These are phyloP conservation scores for Araneus ventricosus DNA, from an alignment of 1,140 invertebrate genomes.

Conservation along the genomic window DNA sequence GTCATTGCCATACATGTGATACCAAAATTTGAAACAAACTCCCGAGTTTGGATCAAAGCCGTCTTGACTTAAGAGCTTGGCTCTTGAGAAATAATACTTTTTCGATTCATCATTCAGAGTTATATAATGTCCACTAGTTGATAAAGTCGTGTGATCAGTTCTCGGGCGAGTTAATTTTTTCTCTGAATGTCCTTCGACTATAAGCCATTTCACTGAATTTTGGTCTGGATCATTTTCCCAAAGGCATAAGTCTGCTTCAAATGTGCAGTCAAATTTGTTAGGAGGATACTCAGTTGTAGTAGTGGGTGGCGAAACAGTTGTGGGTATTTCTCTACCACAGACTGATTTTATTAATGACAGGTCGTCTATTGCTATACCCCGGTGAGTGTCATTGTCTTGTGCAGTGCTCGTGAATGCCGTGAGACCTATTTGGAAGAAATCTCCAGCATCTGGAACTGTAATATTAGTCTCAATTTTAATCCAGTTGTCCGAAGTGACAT, in stretches of 20 bases:
- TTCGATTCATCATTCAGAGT: slow-evolving; percentile 40
- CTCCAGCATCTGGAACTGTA: slow-evolving; percentile 32
- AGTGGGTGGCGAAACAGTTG: slow-evolving; percentile 40
- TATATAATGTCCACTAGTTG: slow-evolving; percentile 68
- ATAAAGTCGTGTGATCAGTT: slow-evolving; percentile 69
- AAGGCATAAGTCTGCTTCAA: slow-evolving; percentile 57
- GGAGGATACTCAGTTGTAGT: slow-evolving; percentile 48
- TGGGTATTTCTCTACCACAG: slow-evolving; percentile 39
- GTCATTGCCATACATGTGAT: slow-evolving; percentile 73
- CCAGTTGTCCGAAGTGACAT: slow-evolving; percentile 59
- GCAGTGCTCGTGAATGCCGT: not conserved
- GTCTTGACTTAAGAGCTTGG: slow-evolving; percentile 26
- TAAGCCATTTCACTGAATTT: slow-evolving; percentile 34
- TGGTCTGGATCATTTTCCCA: slow-evolving; percentile 64
- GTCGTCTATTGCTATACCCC: slow-evolving; percentile 76
- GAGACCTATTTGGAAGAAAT: slow-evolving; percentile 71
- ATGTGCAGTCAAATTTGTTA: slow-evolving; percentile 67
- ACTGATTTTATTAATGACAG: slow-evolving; percentile 18
- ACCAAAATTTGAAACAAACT: slow-evolving; percentile 74
- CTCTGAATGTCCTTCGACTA: slow-evolving; percentile 57
- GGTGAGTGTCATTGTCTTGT: slow-evolving; percentile 57
- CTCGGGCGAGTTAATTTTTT: slow-evolving; percentile 48
- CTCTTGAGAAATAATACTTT: not conserved
- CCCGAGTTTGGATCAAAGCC: slow-evolving; percentile 30
- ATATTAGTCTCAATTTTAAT: slow-evolving; percentile 66